Evolutionary conservation across 37 sponge, comb jelly and placozoan species (phyloP).

Genomic region (Beroe forskalii): DNA sequence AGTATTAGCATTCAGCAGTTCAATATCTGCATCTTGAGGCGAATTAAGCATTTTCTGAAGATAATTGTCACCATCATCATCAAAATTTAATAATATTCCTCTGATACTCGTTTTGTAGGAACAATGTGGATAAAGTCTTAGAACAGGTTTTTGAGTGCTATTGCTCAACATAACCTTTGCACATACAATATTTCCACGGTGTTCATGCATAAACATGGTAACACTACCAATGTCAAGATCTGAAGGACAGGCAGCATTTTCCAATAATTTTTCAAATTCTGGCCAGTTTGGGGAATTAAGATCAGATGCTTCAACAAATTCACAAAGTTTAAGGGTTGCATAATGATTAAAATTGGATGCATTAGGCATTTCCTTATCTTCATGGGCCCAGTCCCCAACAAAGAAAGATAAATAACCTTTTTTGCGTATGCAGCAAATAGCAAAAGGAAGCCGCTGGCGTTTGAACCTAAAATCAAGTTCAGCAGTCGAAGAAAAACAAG

Average conservation of each 20-base stretch:
- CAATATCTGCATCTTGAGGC: too few relatives aligned
- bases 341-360: conserved; percentile 5
- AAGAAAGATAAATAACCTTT: background rate
- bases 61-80: conserved; percentile 29
- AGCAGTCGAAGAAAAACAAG: background rate
- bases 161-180: background rate
- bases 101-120: background rate
- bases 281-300: background rate
- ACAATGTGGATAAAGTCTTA: conserved; percentile 1
- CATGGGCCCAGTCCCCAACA: conserved; percentile 37
- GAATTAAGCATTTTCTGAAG: background rate
- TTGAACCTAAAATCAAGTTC: background rate
- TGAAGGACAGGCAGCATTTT: conserved; percentile 14
- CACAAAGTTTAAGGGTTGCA: background rate
- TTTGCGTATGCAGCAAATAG: conserved; percentile 20
- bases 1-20: too few relatives aligned
- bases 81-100: background rate
- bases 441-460: conserved; percentile 39
- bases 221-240: conserved; percentile 21
- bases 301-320: background rate
- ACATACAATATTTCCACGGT: conserved; percentile 23
- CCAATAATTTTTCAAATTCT: background rate
- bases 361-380: background rate
- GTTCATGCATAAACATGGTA: conserved; percentile 15
- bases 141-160: background rate